Base-by-base conservation (phyloP, 2,797 vertebrate genomes). In the Dendrocincla fuliginosa region DNA sequence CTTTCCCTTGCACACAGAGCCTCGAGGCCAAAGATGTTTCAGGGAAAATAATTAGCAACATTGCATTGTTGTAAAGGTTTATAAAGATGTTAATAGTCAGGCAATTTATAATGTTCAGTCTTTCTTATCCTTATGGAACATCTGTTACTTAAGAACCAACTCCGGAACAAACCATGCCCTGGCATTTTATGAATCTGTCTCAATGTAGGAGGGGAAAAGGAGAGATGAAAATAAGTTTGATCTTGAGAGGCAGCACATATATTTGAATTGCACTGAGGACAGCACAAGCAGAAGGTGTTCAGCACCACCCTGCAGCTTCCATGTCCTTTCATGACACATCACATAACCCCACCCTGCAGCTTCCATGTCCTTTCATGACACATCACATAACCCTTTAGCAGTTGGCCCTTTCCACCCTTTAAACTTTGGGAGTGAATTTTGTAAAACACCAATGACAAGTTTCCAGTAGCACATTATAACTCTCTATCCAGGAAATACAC, bases 101-200 rank as follows among this genome's bases (percentile, higher is more conserved):
- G 35, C 23, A 69, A 75, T 92, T 88, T 84, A 57, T 47, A 86
- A 87, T 28, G 10, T 4, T 37, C 33, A 87, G n/a, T 33, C 49
- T 94, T 90, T 77, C 52, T 73, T 91, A 93, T 69, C 33, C 0
- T 42, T 86, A 19, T 22, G 32, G 82, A 90, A 87, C 82, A 86
- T 90, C 83, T 83, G 81, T 44, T 94, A 90, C 65, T 79, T 82
- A 85, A 60, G 63, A 95, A 24, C 24, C 56, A 90, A 27, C 39
- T 74, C 64, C 0, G 0, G 60, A 90, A 87, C 50, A 82, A 67
- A 67, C 57, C 53, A 16, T 44, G 76, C 16, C 50, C 17, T 24
- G 14, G 23, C 49, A 39, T 70, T 93, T 76, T 64, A 76, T 89
- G 89, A 92, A n/a, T n/a, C 77, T 83, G 44, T 64, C 77, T 76